Percentiles rank a stretch among this genome's conserved stretches.
These are phyloP conservation scores for Rachycentron canadum DNA, from an alignment of 2,797 vertebrate genomes.

Conservation along the genomic window DNA sequence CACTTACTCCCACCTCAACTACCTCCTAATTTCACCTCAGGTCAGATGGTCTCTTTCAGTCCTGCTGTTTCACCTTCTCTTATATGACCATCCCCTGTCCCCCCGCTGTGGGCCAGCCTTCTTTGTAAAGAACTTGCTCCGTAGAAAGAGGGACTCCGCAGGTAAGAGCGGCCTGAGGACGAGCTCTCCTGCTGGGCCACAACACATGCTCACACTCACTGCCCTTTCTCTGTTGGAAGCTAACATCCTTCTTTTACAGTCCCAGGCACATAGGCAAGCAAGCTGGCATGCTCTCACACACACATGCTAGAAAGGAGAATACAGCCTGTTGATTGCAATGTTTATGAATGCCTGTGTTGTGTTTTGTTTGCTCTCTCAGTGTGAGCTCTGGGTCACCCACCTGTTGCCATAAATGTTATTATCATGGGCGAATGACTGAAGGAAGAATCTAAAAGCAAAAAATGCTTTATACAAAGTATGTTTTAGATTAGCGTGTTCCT, in stretches of 20 bases:
- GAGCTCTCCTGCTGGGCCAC: conserved; percentile 64
- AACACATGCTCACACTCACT: conserved; percentile 65
- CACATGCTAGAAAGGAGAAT: conserved; percentile 30
- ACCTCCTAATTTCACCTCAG: conserved; percentile 62
- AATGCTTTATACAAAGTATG: conserved; percentile 5
- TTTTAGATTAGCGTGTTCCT: conserved; percentile 13
- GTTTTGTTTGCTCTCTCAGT: conserved; percentile 73
- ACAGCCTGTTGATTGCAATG: conserved; percentile 73
- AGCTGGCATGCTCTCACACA: conserved; percentile 12
- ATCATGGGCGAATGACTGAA: conserved; percentile 1
- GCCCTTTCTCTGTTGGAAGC: conserved; percentile 60
- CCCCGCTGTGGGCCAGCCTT: conserved; percentile 64
- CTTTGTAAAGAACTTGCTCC: conserved; percentile 60
- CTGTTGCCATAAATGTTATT: conserved; percentile 22
- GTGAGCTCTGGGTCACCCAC: conserved; percentile 64
- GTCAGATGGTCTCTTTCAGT: conserved; percentile 60
- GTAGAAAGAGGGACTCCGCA: conserved; percentile 63
- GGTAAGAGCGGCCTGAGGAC: conserved; percentile 75
- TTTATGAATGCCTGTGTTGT: conserved; percentile 67
- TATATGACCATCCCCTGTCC: conserved; percentile 55
- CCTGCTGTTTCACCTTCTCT: conserved; percentile 76
- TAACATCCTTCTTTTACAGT: conserved; percentile 37
- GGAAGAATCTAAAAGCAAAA: conserved; percentile 21
- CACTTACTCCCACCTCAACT: conserved; percentile 51
- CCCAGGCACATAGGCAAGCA: conserved; percentile 26